Base-by-base conservation (phyloP, 1,140 invertebrate species). In the Rhizoglyphus robini region DNA sequence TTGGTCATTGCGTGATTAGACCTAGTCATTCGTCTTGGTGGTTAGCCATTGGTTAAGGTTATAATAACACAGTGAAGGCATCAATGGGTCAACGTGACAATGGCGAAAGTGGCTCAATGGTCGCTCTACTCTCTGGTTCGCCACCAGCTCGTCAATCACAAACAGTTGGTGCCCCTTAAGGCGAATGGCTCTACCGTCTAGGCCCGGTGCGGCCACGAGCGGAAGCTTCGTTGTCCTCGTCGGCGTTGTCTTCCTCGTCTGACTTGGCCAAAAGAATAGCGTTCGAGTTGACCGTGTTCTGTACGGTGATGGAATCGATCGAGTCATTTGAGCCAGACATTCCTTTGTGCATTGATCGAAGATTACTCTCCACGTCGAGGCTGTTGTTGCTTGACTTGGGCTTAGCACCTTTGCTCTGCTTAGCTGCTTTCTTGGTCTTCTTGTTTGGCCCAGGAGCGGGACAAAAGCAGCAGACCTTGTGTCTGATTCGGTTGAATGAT, bases 241-340 rank as follows among this genome's bases (percentile, higher is more conserved):
- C 4, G 2, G 49, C 60, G 25, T 62, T 38, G n/a, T 54, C 60
- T 18, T 63, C 62, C 20, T 48, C 59, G n/a, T 63, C 62, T 1
- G 41, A 63, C 30, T 30, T 63, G 3, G 61, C 61, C 62, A 63
- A 34, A 11, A 63, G 57, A 27, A 63, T 48, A 2, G 62, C 62
- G 29, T 63, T 63, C 51, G 62, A 63, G 27, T 63, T 63, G 62
- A 63, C 62, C 2, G 62, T 63, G 31, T 63, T 63, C 57, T 63
- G 62, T 20, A 65, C 62, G 62, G 38, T 27, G 61, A 57, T 63
- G 13, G 41, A 48, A 59, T 48, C 62, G 25, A 63, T 48, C 13
- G 38, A 51, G 20, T 63, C 62, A 59, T 59, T 48, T 47, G 62
- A 63, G 3, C 23, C 62, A 23, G 15, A 20, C 5, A 49, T 49